These are phyloP conservation scores for Malurus elegans DNA, from an alignment of 2,113 vertebrate species.

Conservation along the genomic window DNA sequence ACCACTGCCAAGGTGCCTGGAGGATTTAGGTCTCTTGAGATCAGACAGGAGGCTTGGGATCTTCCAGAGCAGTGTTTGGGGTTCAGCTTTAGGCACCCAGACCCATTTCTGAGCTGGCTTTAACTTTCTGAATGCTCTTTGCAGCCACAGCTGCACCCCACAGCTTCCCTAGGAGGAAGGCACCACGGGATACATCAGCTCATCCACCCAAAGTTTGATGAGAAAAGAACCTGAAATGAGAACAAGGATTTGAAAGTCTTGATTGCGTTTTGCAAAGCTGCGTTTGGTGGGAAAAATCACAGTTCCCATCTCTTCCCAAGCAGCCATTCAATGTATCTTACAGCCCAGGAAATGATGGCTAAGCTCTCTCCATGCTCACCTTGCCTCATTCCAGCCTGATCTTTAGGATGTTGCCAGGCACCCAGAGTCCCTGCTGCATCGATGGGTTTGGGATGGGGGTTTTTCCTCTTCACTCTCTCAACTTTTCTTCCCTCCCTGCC, in stretches of 20 bases:
- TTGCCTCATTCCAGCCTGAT: neutral
- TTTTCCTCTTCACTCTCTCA: neutral
- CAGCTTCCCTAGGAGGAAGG: neutral
- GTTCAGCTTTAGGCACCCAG: neutral
- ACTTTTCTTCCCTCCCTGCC: neutral
- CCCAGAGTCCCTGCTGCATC: neutral
- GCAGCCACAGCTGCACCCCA: neutral
- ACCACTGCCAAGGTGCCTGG: neutral
- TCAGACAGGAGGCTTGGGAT: neutral
- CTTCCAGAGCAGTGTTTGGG: neutral
- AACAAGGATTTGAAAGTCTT: neutral
- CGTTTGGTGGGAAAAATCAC: neutral
- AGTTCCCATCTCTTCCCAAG: neutral
- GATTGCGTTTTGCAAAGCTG: neutral
- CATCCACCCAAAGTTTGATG: neutral
- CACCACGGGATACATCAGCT: accelerated
- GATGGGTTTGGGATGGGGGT: accelerated
- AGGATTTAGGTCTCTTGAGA: neutral
- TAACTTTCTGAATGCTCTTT: neutral
- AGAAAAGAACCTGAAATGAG: neutral
- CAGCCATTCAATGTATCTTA: neutral
- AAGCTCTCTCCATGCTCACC: neutral
- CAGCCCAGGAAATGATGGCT: neutral
- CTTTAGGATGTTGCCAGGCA: neutral
- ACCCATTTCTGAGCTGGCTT: neutral